Evolutionary conservation across 2,888 invertebrate genomes (phyloP).

Genomic region (Drosophila melanosoma): DNA sequence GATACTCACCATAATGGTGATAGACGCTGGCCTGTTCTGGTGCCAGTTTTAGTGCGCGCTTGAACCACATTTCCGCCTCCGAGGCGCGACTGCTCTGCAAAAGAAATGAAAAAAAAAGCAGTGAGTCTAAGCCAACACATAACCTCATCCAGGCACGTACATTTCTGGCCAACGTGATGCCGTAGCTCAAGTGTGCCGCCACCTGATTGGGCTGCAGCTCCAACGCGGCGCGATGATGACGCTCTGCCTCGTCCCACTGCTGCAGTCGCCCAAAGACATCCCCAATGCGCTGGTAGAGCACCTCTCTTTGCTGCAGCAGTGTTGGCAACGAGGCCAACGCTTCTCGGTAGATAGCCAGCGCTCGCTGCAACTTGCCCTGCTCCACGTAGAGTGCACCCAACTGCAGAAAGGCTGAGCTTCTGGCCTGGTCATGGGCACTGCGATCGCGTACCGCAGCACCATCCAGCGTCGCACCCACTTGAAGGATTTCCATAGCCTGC

Average conservation of each 20-base stretch:
- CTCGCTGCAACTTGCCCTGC: conserved; percentile 92
- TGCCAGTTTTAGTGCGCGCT: conserved; percentile 92
- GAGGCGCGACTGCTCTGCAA: conserved; percentile 90
- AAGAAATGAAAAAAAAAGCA: background rate
- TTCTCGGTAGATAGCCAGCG: conserved; percentile 93
- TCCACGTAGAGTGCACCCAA: conserved; percentile 94
- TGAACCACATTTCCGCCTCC: conserved; percentile 96
- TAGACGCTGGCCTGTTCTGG: conserved; percentile 94
- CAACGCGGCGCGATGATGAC: conserved; percentile 94
- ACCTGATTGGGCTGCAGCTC: conserved; percentile 93
- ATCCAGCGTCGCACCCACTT: conserved; percentile 93
- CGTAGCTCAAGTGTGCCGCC: conserved; percentile 95
- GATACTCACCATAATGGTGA: conserved; percentile 93
- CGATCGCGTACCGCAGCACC: conserved; percentile 93
- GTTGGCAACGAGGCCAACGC: conserved; percentile 94
- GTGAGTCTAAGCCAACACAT: background rate
- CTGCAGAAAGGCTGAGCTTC: conserved; percentile 95
- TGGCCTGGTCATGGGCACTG: conserved; percentile 94
- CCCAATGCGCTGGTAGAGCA: conserved; percentile 92
- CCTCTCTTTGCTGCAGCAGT: conserved; percentile 88
- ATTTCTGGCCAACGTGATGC: conserved; percentile 94
- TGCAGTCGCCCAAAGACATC: conserved; percentile 94
- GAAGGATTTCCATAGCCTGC: conserved; percentile 93
- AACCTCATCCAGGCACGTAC: conserved; percentile 86
- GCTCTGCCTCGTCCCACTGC: conserved; percentile 93